Evolutionary conservation across 1,140 invertebrate species (phyloP), one percentile per base, ranked within the genome.

Genomic region (Bombus terrestris): DNA sequence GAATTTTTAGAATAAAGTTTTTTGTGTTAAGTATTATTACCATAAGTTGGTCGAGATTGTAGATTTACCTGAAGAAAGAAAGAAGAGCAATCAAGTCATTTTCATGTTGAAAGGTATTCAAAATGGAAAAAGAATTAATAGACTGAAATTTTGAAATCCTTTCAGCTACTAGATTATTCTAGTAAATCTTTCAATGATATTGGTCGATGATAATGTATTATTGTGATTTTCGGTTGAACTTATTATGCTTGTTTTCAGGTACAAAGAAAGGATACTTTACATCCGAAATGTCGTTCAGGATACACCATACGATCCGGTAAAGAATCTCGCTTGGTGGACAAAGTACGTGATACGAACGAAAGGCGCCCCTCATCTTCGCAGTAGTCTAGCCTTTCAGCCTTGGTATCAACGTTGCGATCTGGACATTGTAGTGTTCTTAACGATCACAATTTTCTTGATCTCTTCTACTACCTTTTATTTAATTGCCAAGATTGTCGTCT

Each of bases 231-330:
- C 0, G 0, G 0, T n/a, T 0, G 2, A 0, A n/a, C 1, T 22
- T 68, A 8, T 0, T 10, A 1, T 3, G 8, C 2, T 35, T 68
- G 6, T 69, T 64, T 88, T 25, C 43, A 95, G 95, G 43, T 95
- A 94, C 81, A 93, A 93, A 83, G 81, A 93, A 74, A 93, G 86
- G 57, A 91, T 93, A 41, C 8, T 91, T 6, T 73, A 91, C 28
- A 25, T 93, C 8, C 80, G 89, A 32, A 53, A 79, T 76, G 9
- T 90, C 90, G 75, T 93, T 92, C 81, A 93, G 68, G 96, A 96
- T 82, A 93, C 94, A 88, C 95, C 94, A 1, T 91, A 93, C 74
- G 86, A 93, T 79, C 85, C 92, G 3, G 82, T 96, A 59, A 90
- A 96, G 4, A 92, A 93, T 71, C 93, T 95, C 77, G 39, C 39